Evolutionary conservation across 2,888 invertebrate genomes (phyloP), one percentile per base, ranked within the genome.

Genomic region (Limnephilus auricula): DNA sequence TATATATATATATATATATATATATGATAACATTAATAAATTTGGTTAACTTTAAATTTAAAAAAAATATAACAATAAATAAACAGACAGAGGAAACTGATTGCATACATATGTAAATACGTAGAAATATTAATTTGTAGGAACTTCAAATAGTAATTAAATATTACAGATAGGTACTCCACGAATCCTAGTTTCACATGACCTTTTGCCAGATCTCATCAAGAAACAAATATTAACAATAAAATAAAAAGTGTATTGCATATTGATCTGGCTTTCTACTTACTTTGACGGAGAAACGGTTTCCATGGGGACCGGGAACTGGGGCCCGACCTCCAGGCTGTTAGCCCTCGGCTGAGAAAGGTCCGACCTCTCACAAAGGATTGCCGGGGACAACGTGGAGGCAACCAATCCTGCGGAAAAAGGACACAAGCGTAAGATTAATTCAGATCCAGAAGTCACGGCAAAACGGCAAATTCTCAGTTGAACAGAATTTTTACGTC

Each of bases 261-360:
- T 65, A 25, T 65, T 25, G 80, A 82, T 32, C 25, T 82, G 25
- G 1, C n/a, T 25, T 40, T 10, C 40, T 31, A 34, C 82, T 82
- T 82, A 82, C 82, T 82, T 34, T 82, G 82, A 32, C 34, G 15
- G 82, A 32, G 37, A 34, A 34, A 37, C 82, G 18, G 32, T 32
- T 82, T 82, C 82, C 82, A 82, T 82, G 34, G 82, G 37, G 65
- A 65, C n/a, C n/a, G 65, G 65, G 25, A 25, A 25, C 65, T 65
- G 25, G 34, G 34, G 82, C 82, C 82, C 31, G 82, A 82, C 82
- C 82, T 31, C 82, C 32, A 80, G 80, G 80, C 80, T 31, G 82
- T 34, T 31, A n/a, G 32, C 31, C 30, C 32, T 32, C 25, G 82
- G 34, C 82, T 82, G 82, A 18, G 82, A 32, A 37, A 18, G 34